These are phyloP conservation scores for Hyperoplus lanceolatus DNA, from an alignment of 2,797 vertebrate species.

Conservation along the genomic window DNA sequence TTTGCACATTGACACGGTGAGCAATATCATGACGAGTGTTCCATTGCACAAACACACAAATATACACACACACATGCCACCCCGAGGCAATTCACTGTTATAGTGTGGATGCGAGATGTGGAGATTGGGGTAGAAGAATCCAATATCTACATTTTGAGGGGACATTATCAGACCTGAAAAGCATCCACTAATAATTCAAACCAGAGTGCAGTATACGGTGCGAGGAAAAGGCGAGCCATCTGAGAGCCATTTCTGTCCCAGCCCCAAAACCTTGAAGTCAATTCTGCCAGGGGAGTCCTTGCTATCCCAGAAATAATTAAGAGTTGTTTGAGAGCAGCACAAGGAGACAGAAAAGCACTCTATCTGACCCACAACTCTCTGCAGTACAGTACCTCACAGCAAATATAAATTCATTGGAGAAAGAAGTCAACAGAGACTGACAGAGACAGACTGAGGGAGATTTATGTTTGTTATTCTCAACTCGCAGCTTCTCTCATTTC, in stretches of 20 bases:
- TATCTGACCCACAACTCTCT: slow-evolving; percentile 40
- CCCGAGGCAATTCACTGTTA: slow-evolving; percentile 62
- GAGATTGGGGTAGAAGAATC: slow-evolving; percentile 67
- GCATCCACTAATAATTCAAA: slow-evolving; percentile 71
- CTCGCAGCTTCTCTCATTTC: slow-evolving; percentile 20
- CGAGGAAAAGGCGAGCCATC: slow-evolving; percentile 50
- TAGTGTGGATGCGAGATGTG: slow-evolving; percentile 64
- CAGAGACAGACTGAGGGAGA: slow-evolving; percentile 16
- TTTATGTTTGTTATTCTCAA: slow-evolving; percentile 36
- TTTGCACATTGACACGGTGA: slow-evolving; percentile 74
- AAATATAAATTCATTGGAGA: slow-evolving; percentile 48
- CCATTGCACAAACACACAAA: slow-evolving; percentile 71
- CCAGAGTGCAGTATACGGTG: slow-evolving; percentile 56
- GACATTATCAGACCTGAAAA: slow-evolving; percentile 71
- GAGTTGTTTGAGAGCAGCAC: slow-evolving; percentile 53
- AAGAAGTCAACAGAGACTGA: slow-evolving; percentile 38
- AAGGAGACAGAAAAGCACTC: slow-evolving; percentile 52
- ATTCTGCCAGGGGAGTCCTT: slow-evolving; percentile 68
- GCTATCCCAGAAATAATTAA: slow-evolving; percentile 59
- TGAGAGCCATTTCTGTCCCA: slow-evolving; percentile 63
- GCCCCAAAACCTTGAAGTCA: slow-evolving; percentile 70
- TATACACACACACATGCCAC: slow-evolving; percentile 45
- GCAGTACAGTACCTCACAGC: slow-evolving; percentile 42
- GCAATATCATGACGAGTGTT: slow-evolving; percentile 53
- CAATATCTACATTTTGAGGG: slow-evolving; percentile 63